These are phyloP conservation scores for Eudyptes chrysolophus DNA, from an alignment of 2,113 vertebrate genomes.

Conservation along the genomic window DNA sequence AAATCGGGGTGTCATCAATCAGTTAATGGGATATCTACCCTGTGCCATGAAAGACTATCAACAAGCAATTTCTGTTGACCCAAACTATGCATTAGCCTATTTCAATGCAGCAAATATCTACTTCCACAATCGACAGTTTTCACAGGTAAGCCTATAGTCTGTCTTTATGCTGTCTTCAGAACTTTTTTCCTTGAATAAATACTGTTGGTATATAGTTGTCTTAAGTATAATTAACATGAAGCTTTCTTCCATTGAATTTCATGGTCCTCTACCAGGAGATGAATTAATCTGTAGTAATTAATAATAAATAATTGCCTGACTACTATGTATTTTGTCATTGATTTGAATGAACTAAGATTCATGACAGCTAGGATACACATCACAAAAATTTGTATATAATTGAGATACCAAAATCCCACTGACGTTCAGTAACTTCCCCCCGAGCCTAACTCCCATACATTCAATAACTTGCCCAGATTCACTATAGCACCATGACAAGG, in stretches of 20 bases:
- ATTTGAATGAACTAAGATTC: background rate
- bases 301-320: background rate
- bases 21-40: constrained; percentile 75
- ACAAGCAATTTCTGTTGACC: constrained; percentile 73
- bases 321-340: background rate
- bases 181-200: background rate
- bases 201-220: background rate
- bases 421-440: background rate
- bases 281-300: background rate
- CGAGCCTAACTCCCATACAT: background rate
- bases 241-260: background rate
- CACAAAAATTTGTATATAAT: background rate
- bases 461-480: background rate
- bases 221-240: background rate
- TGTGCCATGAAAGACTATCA: constrained; percentile 81
- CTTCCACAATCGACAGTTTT: constrained; percentile 78
- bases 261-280: background rate
- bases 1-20: constrained; percentile 79
- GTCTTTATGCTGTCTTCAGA: background rate
- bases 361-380: background rate
- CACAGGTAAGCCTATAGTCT: constrained; percentile 69
- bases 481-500: background rate
- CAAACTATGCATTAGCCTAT: constrained; percentile 74
- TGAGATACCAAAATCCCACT: background rate
- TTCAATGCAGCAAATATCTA: constrained; percentile 82